phyloP scores from a whole-genome alignment of 2,888 invertebrate species.

The Latrodectus elegans region DNA sequence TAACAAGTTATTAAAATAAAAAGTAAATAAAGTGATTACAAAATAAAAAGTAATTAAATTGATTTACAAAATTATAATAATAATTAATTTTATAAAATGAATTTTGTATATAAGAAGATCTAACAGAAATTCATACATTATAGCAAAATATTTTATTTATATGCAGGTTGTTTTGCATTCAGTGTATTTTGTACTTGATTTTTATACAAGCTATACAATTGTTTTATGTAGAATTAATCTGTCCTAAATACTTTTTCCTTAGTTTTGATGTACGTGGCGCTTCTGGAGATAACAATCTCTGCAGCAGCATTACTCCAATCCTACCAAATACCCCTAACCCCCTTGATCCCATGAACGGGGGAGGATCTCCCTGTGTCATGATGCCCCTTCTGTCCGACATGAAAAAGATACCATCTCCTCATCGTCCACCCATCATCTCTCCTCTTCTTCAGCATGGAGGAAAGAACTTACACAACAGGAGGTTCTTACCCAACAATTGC shows the following conservation, averaged over 20 bases:
- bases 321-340: conserved; percentile 28
- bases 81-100: too few species aligned
- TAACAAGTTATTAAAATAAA: too few species aligned
- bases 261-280: conserved; percentile 61
- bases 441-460: conserved; percentile 23
- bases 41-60: too few species aligned
- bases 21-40: too few species aligned
- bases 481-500: conserved; percentile 61
- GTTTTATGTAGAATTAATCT: too few species aligned
- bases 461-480: conserved; percentile 23
- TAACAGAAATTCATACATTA: too few species aligned
- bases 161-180: too few species aligned
- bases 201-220: too few species aligned
- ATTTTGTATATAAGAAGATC: too few species aligned
- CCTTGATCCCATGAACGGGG: conserved; percentile 16
- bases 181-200: too few species aligned
- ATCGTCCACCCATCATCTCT: conserved; percentile 31
- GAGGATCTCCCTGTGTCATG: conserved; percentile 28
- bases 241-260: neutral
- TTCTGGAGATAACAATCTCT: conserved; percentile 34
- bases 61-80: too few species aligned
- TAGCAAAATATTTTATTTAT: too few species aligned
- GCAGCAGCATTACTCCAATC: conserved; percentile 63
- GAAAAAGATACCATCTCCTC: conserved; percentile 33
- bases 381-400: conserved; percentile 33